A percentile compares a stretch with the other conserved stretches of the same genome.
Evolutionary conservation across 2,888 invertebrate genomes (phyloP).

Genomic region (Drosophila affinis): DNA sequence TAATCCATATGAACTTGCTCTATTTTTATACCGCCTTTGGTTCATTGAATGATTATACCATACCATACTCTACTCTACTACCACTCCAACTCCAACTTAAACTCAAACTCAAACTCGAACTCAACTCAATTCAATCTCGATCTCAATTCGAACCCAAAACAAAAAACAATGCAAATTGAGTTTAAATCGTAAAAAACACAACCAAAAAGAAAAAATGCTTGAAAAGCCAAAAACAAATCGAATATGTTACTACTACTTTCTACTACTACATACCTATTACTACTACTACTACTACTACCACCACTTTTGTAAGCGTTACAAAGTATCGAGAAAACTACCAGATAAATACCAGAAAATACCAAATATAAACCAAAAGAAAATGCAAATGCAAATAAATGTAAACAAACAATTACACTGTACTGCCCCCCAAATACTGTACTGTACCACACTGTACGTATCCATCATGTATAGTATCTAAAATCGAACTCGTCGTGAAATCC

Average conservation of each 20-base stretch:
- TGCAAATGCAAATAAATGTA: slow-evolving; percentile 4
- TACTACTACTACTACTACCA: slow-evolving; percentile 60
- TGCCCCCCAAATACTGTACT: slow-evolving; percentile 21
- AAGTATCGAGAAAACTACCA: slow-evolving; percentile 36
- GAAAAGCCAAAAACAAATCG: slow-evolving; percentile 37
- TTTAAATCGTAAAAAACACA: slow-evolving; percentile 14
- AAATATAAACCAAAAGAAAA: slow-evolving; percentile 30
- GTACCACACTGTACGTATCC: background rate
- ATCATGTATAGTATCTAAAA: slow-evolving; percentile 19
- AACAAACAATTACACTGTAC: slow-evolving; percentile 27
- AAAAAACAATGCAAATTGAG: slow-evolving; percentile 26
- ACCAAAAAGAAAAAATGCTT: slow-evolving; percentile 18
- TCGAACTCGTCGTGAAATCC: slow-evolving; percentile 7
- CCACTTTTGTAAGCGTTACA: slow-evolving; percentile 58
- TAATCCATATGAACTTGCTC: slow-evolving; percentile 83
- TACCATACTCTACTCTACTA: slow-evolving; percentile 45
- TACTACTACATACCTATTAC: slow-evolving; percentile 70
- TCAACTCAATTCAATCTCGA: slow-evolving; percentile 27
- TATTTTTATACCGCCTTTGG: slow-evolving; percentile 81
- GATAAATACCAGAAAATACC: slow-evolving; percentile 32
- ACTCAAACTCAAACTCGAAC: slow-evolving; percentile 6
- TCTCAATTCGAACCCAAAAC: slow-evolving; percentile 18
- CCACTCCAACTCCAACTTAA: slow-evolving; percentile 30
- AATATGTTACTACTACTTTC: slow-evolving; percentile 65
- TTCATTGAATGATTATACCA: slow-evolving; percentile 63